Evolutionary conservation across 1,140 invertebrate genomes (phyloP).

Genomic region (Uloborus diversus): DNA sequence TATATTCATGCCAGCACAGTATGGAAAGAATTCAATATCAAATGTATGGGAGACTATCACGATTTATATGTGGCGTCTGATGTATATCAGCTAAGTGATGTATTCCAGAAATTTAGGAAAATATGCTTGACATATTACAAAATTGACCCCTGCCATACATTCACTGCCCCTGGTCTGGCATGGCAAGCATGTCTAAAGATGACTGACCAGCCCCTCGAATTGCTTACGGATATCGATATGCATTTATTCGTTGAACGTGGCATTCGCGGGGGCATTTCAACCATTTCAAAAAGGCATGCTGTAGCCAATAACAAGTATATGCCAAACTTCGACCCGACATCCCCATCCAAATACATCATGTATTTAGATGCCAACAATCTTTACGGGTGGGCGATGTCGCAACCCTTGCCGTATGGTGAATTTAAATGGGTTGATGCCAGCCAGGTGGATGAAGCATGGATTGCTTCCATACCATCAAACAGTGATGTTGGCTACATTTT

Average conservation of each 20-base stretch:
- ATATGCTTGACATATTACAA: not conserved
- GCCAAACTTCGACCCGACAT: not conserved
- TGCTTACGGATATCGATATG: not conserved
- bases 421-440: conserved; percentile 33
- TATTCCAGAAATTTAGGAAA: not conserved
- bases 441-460: not conserved
- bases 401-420: conserved; percentile 29
- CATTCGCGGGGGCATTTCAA: not conserved
- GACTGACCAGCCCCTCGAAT: not conserved
- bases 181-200: not conserved
- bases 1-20: not conserved
- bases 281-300: not conserved
- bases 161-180: not conserved
- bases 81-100: not conserved
- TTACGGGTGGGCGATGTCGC: too few species aligned
- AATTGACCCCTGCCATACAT: not conserved
- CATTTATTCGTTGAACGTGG: not conserved
- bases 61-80: not conserved
- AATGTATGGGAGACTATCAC: not conserved
- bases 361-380: conserved; percentile 58
- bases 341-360: not conserved
- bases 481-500: not conserved
- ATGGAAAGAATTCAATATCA: not conserved
- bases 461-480: not conserved
- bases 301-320: not conserved